Percentiles rank a stretch among this genome's conserved stretches.
These are phyloP conservation scores for Falco columbarius DNA, from an alignment of 2,797 vertebrate genomes.

Conservation along the genomic window DNA sequence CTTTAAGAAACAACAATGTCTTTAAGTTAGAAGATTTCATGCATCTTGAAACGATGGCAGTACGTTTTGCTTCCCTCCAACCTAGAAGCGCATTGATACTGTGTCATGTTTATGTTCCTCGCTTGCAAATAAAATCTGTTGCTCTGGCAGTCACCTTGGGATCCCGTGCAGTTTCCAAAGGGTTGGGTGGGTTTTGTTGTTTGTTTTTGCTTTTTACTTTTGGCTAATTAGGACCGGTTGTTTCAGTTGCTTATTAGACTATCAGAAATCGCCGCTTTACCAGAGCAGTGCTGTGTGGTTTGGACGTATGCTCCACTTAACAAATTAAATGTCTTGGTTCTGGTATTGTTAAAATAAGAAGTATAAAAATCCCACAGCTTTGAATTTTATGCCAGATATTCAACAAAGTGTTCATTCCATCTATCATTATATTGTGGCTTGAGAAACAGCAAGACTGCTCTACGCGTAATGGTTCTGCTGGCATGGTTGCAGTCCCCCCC, in stretches of 20 bases:
- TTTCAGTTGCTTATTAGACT: not conserved
- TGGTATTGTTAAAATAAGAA: not conserved
- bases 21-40: not conserved
- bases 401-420: not conserved
- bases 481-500: not conserved
- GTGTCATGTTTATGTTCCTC: not conserved
- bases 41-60: not conserved
- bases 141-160: not conserved
- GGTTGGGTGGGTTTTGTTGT: not conserved
- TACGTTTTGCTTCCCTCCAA: not conserved
- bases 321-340: not conserved
- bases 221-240: not conserved
- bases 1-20: not conserved
- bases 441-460: not conserved
- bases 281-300: not conserved
- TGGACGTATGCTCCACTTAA: not conserved
- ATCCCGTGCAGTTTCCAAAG: not conserved
- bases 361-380: not conserved
- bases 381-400: not conserved
- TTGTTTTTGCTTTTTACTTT: not conserved
- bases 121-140: not conserved
- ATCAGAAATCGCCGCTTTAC: not conserved
- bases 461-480: not conserved
- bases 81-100: accelerated
- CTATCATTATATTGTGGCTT: not conserved